A percentile compares a stretch with the other conserved stretches of the same genome.
Evolutionary conservation across 2,797 vertebrate species (phyloP).

Genomic region (Cercopithecus diana): DNA sequence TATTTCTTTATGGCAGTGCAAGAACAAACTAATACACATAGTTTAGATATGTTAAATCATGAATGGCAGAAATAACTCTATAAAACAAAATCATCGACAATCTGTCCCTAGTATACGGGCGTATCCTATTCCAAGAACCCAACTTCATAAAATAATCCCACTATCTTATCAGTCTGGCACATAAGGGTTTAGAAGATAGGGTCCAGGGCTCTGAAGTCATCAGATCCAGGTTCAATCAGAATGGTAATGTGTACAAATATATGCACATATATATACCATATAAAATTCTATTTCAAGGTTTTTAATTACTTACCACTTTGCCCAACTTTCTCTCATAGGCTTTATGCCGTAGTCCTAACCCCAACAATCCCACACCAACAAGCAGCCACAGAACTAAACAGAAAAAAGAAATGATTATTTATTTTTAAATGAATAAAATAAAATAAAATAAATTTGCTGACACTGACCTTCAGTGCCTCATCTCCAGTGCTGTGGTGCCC

Average conservation of each 20-base stretch:
- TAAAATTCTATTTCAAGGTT: background rate
- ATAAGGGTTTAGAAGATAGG: background rate
- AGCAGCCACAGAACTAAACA: slow-evolving; percentile 85
- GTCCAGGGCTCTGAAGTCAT: background rate
- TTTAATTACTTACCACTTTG: slow-evolving; percentile 79
- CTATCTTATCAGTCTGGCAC: background rate
- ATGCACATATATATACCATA: background rate
- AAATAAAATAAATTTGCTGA: background rate
- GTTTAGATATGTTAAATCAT: background rate
- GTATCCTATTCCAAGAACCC: background rate
- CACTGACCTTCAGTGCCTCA: background rate
- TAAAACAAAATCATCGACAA: background rate
- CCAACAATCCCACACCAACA: slow-evolving; percentile 83
- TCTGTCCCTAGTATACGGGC: background rate
- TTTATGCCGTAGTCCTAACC: slow-evolving; percentile 83
- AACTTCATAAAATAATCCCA: background rate
- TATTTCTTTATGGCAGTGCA: background rate
- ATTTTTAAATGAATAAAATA: background rate
- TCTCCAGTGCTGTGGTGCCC: background rate
- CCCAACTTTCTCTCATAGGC: slow-evolving; percentile 82
- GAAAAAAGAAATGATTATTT: slow-evolving; percentile 28
- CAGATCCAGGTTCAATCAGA: background rate
- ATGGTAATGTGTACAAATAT: background rate
- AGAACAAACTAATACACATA: background rate
- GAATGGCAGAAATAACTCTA: background rate